These are phyloP conservation scores for Papilio polyxenes DNA, from an alignment of 1,140 invertebrate species.

Conservation along the genomic window DNA sequence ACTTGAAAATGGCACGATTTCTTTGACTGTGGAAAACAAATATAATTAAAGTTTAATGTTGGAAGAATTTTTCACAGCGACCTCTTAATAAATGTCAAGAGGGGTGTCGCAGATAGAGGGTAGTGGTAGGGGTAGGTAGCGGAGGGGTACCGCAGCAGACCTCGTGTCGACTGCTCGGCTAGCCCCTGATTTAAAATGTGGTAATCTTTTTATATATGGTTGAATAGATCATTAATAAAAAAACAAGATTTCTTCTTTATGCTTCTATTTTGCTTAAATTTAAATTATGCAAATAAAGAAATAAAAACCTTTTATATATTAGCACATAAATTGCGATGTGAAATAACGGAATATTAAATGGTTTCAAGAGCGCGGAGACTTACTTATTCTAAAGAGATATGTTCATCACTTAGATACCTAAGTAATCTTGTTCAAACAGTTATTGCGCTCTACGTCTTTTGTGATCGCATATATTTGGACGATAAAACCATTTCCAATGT, in stretches of 20 bases:
- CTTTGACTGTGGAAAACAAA: neutral
- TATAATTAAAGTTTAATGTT: conserved; percentile 2
- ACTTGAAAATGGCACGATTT: neutral
- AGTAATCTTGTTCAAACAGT: neutral
- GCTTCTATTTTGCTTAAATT: too few relatives aligned
- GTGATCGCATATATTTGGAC: neutral
- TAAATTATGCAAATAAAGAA: too few relatives aligned
- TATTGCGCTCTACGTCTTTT: neutral
- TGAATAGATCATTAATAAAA: neutral
- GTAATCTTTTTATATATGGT: neutral
- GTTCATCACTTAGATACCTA: neutral
- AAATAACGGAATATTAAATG: neutral
- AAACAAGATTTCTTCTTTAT: neutral
- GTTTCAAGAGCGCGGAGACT: neutral
- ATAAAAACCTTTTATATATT: neutral
- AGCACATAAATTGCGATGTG: neutral
- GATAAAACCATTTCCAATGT: neutral
- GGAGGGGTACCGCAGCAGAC: neutral
- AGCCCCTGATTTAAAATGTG: neutral
- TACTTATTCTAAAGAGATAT: neutral
- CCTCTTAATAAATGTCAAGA: conserved; percentile 6
- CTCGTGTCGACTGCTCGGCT: neutral
- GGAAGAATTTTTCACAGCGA: neutral
- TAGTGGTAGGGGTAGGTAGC: neutral
- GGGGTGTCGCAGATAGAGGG: neutral